Conservation (phyloP, 2,888 invertebrate genomes). For the Julus scandinavius region DNA sequence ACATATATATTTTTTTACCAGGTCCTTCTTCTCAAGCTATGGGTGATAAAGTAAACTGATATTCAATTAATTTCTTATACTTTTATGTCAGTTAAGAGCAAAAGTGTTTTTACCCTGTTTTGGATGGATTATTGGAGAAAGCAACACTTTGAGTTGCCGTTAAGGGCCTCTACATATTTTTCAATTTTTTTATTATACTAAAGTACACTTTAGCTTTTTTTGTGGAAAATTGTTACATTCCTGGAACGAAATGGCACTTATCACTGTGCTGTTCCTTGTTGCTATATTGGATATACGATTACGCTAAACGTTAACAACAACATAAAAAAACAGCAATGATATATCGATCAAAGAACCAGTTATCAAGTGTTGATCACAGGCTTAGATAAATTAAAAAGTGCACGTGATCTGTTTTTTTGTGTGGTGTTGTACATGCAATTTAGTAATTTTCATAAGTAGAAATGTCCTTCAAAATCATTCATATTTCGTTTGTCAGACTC, state of each 20-base stretch:
- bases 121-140: neutral
- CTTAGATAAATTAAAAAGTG: neutral
- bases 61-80: neutral
- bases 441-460: too few species aligned
- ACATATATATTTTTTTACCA: conserved; percentile 1
- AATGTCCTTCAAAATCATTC: too few species aligned
- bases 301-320: too few species aligned
- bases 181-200: neutral
- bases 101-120: neutral
- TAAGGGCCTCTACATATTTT: neutral
- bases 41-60: conserved; percentile 5
- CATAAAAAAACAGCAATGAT: too few species aligned
- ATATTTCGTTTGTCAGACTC: too few species aligned
- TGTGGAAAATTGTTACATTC: too few species aligned
- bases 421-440: too few species aligned
- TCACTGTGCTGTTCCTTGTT: neutral
- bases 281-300: neutral
- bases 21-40: neutral
- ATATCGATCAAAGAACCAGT: neutral
- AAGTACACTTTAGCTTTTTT: too few species aligned
- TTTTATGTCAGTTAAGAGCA: neutral
- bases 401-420: too few species aligned
- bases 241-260: too few species aligned
- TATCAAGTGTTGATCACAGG: neutral
- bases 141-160: neutral